phyloP scores from a whole-genome alignment of 2,888 invertebrate genomes.

The Drosophila pseudotakahashii region DNA sequence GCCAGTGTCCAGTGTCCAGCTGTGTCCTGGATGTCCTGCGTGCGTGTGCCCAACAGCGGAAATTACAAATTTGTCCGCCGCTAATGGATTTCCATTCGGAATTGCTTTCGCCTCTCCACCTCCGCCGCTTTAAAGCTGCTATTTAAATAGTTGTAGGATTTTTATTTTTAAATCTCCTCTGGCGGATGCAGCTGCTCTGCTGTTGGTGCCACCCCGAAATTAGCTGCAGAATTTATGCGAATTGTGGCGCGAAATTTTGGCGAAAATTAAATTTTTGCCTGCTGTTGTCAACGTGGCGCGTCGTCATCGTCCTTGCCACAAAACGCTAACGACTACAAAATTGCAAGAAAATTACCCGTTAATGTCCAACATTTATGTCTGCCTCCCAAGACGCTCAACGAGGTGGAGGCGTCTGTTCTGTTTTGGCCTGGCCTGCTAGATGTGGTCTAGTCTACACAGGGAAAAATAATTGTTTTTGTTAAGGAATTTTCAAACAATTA shows the following conservation, averaged over 20 bases:
- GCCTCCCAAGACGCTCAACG: constrained; percentile 61
- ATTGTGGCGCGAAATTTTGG: constrained; percentile 36
- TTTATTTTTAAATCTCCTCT: not conserved
- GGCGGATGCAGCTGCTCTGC: not conserved
- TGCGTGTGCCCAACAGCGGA: constrained; percentile 79
- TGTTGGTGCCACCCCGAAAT: constrained; percentile 37
- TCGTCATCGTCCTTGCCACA: constrained; percentile 71
- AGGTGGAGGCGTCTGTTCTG: constrained; percentile 34
- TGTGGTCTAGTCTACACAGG: constrained; percentile 24
- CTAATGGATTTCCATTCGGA: constrained; percentile 79
- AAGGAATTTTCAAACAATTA: too few species aligned
- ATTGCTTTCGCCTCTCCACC: constrained; percentile 48
- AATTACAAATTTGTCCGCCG: constrained; percentile 83
- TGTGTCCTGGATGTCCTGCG: constrained; percentile 59
- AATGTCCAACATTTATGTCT: constrained; percentile 81
- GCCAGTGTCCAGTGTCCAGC: constrained; percentile 50
- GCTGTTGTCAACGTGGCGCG: constrained; percentile 43
- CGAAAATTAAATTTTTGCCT: constrained; percentile 64
- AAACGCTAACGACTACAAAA: constrained; percentile 83
- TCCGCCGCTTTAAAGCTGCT: constrained; percentile 12
- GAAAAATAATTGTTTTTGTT: not conserved
- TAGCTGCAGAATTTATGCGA: constrained; percentile 70
- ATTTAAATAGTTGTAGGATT: constrained; percentile 37
- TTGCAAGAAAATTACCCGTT: constrained; percentile 83
- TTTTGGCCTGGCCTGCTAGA: constrained; percentile 29